phyloP scores from a whole-genome alignment of 2,113 vertebrate genomes.

The Gambusia affinis region DNA sequence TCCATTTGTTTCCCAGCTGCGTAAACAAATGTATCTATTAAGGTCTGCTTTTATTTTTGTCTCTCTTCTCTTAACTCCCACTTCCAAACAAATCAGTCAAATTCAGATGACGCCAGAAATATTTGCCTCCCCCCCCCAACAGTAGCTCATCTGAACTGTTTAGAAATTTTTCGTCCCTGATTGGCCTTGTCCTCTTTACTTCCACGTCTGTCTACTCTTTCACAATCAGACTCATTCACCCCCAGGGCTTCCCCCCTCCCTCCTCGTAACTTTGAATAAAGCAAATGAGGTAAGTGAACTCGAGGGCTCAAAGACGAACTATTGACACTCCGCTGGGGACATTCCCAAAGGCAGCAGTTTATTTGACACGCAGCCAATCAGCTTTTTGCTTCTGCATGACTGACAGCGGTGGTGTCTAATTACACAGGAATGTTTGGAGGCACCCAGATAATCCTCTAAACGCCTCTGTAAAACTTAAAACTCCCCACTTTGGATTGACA shows the following conservation, averaged over 20 bases:
- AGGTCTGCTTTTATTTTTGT: slow-evolving; percentile 19
- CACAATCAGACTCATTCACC: slow-evolving; percentile 31
- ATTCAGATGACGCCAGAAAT: slow-evolving; percentile 3
- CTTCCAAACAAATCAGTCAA: slow-evolving; percentile 2
- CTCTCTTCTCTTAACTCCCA: neutral
- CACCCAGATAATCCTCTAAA: slow-evolving; percentile 77
- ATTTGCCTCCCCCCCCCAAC: neutral
- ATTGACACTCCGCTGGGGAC: slow-evolving; percentile 60
- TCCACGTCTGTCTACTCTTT: slow-evolving; percentile 1
- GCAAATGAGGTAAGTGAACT: slow-evolving; percentile 61
- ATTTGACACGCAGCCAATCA: slow-evolving; percentile 71
- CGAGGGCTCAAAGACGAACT: slow-evolving; percentile 48
- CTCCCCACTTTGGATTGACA: slow-evolving; percentile 68
- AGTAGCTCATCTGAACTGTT: slow-evolving; percentile 19
- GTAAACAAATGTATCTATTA: slow-evolving; percentile 1
- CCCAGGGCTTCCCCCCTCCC: slow-evolving; percentile 31
- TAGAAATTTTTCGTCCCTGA: slow-evolving; percentile 31
- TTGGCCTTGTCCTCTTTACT: slow-evolving; percentile 26
- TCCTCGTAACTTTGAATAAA: slow-evolving; percentile 63
- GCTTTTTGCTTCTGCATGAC: slow-evolving; percentile 69
- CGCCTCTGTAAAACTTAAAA: slow-evolving; percentile 66
- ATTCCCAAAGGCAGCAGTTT: slow-evolving; percentile 60
- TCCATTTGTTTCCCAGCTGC: neutral
- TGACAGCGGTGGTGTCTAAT: slow-evolving; percentile 76
- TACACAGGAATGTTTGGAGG: slow-evolving; percentile 81